A percentile compares a stretch with the other conserved stretches of the same genome.
phyloP scores from a whole-genome alignment of 2,113 vertebrate species.

The Calypte anna region DNA sequence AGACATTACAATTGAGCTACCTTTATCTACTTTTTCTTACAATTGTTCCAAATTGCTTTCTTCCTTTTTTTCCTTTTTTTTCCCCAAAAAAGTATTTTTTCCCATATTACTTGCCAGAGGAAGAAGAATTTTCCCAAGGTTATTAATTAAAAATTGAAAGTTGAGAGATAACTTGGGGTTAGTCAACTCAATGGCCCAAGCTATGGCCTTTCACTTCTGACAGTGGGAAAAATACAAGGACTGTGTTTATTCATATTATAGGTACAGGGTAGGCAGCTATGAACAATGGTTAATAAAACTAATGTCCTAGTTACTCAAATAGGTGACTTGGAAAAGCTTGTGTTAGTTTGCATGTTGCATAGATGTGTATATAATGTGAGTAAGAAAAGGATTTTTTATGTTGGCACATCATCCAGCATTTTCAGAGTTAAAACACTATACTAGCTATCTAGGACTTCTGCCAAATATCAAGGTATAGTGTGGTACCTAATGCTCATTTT shows the following conservation, averaged over 20 bases:
- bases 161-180: neutral
- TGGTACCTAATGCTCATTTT: neutral
- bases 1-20: neutral
- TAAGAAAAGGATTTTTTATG: neutral
- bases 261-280: neutral
- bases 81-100: neutral
- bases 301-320: neutral
- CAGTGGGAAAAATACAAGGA: neutral
- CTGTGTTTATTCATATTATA: neutral
- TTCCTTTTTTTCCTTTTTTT: too few relatives aligned
- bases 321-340: neutral
- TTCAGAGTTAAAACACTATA: neutral
- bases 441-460: neutral
- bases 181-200: neutral
- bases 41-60: neutral
- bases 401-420: neutral
- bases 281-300: neutral
- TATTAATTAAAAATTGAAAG: neutral
- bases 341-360: neutral
- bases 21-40: neutral
- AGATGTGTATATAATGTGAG: rapidly evolving
- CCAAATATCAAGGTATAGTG: neutral
- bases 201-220: neutral
- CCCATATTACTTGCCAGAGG: neutral
- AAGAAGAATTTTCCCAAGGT: neutral